phyloP scores from a whole-genome alignment of 2,797 vertebrate genomes.

The Margarornis squamiger region DNA sequence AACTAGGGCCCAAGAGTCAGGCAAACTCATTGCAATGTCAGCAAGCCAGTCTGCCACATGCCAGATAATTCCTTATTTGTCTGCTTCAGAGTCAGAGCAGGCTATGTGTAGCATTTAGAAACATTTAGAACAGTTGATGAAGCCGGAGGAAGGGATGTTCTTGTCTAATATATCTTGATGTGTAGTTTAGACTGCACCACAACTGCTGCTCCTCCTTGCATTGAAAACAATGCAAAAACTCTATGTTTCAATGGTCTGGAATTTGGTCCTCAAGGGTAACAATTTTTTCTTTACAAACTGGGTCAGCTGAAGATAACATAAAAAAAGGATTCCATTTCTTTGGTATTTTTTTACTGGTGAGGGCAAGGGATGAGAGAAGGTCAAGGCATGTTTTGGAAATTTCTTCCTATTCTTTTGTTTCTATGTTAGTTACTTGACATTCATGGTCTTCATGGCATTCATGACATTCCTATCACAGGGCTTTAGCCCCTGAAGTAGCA shows the following conservation, averaged over 20 bases:
- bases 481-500: neutral
- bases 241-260: neutral
- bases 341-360: neutral
- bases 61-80: neutral
- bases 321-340: neutral
- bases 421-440: neutral
- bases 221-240: neutral
- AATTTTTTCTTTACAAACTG: neutral
- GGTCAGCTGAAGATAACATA: neutral
- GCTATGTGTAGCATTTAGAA: neutral
- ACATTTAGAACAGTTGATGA: neutral
- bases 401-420: neutral
- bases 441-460: fast-evolving
- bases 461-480: neutral
- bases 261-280: neutral
- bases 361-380: neutral
- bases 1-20: neutral
- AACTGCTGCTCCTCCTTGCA: neutral
- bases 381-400: neutral
- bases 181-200: neutral
- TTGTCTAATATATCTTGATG: neutral
- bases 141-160: neutral
- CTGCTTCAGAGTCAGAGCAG: neutral
- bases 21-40: neutral
- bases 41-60: neutral